Evolutionary conservation across 2,797 vertebrate genomes (phyloP), one percentile per base, ranked within the genome.

Genomic region (Carcharodon carcharias): DNA sequence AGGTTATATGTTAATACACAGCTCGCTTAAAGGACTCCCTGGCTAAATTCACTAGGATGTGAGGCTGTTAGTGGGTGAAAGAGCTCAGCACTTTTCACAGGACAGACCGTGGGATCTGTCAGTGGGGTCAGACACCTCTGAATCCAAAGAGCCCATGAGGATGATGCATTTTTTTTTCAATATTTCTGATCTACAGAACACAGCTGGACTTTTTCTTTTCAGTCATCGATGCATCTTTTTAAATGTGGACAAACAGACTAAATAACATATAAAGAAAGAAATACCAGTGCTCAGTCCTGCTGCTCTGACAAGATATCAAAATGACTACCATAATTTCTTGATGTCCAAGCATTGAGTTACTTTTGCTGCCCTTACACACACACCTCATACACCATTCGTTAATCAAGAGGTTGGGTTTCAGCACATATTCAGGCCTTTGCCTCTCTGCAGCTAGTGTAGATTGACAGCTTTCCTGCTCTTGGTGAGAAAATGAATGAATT

Each of bases 31-130:
- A 95, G 67, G 69, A 45, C 40, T 67, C 18, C n/a, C 92, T 50
- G 40, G 69, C 67, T 56, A 95, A n/a, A 56, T 58, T 95, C 69
- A 77, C 5, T 21, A 56, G 94, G 94, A 95, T 95, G 58, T 77
- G 31, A 77, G 94, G 50, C 14, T 95, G 94, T 77, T 77, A 56
- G 31, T 77, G 94, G 69, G 31, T 58, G 50, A 54, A 50, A 95
- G 93, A 71, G 67, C 23, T 95, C 67, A 69, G 91, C 93, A 71
- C 50, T 73, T 95, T 95, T 56, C 69, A 95, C 45, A 95, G 67
- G 54, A 56, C 69, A 77, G 69, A 95, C 69, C 94, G 94, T 95
- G 94, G 94, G 94, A 95, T 95, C 28, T 95, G 69, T 58, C 50
- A 95, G 2, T 31, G 31, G 71, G 94, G 94, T 73, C 94, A 95